phyloP scores from a whole-genome alignment of 2,113 vertebrate genomes.

The Cairina moschata region DNA sequence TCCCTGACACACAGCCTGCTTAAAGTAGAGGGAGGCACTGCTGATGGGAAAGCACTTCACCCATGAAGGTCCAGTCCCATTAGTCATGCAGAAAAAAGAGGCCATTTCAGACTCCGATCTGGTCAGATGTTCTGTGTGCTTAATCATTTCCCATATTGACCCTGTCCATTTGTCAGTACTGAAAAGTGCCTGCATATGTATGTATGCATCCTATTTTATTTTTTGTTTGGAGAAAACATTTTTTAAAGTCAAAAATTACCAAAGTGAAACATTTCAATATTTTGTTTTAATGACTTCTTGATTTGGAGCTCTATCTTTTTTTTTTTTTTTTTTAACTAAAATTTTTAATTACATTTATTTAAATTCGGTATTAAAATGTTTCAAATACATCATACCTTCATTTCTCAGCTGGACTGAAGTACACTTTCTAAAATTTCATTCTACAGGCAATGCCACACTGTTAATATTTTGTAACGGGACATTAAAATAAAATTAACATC shows the following conservation, averaged over 20 bases:
- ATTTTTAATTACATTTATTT: not conserved
- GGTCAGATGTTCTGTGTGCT: not conserved
- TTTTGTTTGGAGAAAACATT: not conserved
- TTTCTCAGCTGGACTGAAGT: not conserved
- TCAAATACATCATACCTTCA: not conserved
- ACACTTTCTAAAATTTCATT: not conserved
- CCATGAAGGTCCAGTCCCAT: not conserved
- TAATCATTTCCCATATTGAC: not conserved
- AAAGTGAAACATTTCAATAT: not conserved
- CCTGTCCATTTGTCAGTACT: not conserved
- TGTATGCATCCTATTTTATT: not conserved
- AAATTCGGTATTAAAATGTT: not conserved
- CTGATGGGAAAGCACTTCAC: not conserved
- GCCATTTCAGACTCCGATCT: not conserved
- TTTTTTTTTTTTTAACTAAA: not conserved
- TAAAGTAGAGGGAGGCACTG: not conserved
- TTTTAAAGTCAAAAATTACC: not conserved
- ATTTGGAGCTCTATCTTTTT: not conserved
- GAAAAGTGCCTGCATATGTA: not conserved
- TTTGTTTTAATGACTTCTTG: not conserved
- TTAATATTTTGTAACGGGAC: not conserved
- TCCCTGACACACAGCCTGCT: not conserved
- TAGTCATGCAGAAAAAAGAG: no score
- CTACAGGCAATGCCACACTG: not conserved
- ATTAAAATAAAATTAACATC: no score